Percentiles rank a stretch among this genome's conserved stretches.
Conservation (phyloP, 2,113 vertebrate genomes). For the Haliaeetus leucogaster region DNA sequence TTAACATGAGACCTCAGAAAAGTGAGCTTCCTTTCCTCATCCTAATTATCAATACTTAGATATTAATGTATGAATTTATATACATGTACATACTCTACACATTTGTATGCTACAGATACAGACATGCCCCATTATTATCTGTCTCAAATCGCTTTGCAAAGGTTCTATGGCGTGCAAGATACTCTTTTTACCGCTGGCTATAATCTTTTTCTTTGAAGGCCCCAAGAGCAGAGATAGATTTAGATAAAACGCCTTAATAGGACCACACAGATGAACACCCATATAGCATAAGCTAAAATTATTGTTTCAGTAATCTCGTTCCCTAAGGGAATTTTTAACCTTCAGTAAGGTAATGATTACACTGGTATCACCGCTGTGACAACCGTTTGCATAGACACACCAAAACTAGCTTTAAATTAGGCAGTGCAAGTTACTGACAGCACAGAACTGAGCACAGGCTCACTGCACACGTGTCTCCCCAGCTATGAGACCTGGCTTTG, state of each 20-base stretch:
- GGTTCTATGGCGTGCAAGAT: neutral
- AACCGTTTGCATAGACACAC: neutral
- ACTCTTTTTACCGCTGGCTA: conserved; percentile 24
- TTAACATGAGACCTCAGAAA: neutral
- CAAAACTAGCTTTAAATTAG: neutral
- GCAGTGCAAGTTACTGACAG: neutral
- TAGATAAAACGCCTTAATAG: conserved; percentile 46
- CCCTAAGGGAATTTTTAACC: neutral
- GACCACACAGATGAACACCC: conserved; percentile 28
- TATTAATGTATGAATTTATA: neutral
- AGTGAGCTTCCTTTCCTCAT: neutral
- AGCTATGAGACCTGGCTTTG: accelerated
- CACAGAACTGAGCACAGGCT: neutral
- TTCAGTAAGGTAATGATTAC: neutral
- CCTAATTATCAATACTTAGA: neutral
- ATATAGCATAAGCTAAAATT: neutral
- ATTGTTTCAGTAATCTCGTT: neutral
- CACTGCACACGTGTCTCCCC: accelerated
- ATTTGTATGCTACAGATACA: neutral
- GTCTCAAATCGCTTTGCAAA: neutral
- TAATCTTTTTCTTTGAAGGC: conserved; percentile 8
- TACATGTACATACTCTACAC: neutral
- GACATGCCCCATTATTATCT: neutral
- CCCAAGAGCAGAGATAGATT: conserved; percentile 12
- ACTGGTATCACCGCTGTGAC: neutral